Evolutionary conservation across 2,888 invertebrate genomes (phyloP), one percentile per base, ranked within the genome.

Genomic region (Aspidapion aeneum): DNA sequence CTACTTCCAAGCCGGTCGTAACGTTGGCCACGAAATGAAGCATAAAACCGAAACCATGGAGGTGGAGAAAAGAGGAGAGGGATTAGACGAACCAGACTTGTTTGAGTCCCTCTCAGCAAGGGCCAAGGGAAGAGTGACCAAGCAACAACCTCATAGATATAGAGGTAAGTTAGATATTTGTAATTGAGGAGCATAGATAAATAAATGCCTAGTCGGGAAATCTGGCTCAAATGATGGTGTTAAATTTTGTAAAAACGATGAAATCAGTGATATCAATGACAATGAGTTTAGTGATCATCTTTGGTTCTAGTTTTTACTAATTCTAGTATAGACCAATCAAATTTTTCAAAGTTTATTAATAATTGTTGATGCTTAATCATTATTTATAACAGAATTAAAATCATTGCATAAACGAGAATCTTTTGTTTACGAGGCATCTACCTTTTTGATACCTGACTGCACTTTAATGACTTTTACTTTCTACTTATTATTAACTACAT

Each of bases 41-140:
- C 90, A 90, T 79, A 87, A 89, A 73, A 90, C 91, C 49, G 90
- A 92, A 78, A 91, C 90, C 56, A 90, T 90, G 78, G 92, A 93
- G 84, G 90, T 91, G 79, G 88, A 89, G 75, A 83, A 88, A 66
- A 83, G 86, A 73, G 88, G 87, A 1, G 86, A 86, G 74, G 83
- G 82, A 65, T 84, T 87, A 79, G 89, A 89, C 73, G 88, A 90
- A 69, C 82, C 83, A 18, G 89, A 91, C 74, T 59, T 71, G 18
- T 92, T 91, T 88, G 91, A 92, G 75, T 90, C 90, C 73, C 83
- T 91, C 61, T 91, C 91, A 21, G 89, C 90, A 64, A 83, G 91
- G 73, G 87, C 90, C 78, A 85, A 90, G 74, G 66, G 69, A 56
- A 86, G 87, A 68, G 67, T 73, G 21, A 68, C 66, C 20, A 62